Conservation (phyloP, 2,113 vertebrate genomes). For the Mugil cephalus region DNA sequence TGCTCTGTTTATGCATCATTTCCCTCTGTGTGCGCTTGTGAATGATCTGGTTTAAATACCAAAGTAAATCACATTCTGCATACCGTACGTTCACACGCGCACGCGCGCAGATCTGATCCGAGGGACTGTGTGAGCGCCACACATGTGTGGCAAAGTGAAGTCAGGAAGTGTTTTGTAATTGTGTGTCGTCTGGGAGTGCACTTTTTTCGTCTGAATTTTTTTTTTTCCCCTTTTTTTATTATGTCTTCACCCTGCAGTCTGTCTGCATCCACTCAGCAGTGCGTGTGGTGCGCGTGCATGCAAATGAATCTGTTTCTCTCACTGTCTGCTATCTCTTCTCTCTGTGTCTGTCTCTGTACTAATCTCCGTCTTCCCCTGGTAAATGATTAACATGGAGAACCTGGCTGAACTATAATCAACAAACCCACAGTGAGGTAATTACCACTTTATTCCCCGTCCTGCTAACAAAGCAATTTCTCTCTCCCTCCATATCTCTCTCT, state of each 20-base stretch:
- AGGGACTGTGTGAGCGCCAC: not conserved
- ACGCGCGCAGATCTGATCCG: slow-evolving; percentile 18
- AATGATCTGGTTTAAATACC: slow-evolving; percentile 72
- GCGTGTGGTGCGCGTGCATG: slow-evolving; percentile 38
- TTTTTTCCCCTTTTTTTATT: slow-evolving; percentile 6
- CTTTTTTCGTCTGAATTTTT: slow-evolving; percentile 47
- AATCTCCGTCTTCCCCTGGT: slow-evolving; percentile 77
- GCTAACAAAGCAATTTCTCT: slow-evolving; percentile 68
- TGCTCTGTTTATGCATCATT: slow-evolving; percentile 76
- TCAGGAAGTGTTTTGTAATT: slow-evolving; percentile 64
- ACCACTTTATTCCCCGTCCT: slow-evolving; percentile 77
- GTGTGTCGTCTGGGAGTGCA: slow-evolving; percentile 67
- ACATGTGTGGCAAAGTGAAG: slow-evolving; percentile 50
- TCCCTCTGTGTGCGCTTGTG: slow-evolving; percentile 61
- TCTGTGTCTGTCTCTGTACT: slow-evolving; percentile 64
- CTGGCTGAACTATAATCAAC: slow-evolving; percentile 83
- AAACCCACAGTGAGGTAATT: slow-evolving; percentile 83
- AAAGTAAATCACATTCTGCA: slow-evolving; percentile 68
- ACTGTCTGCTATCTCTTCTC: slow-evolving; percentile 54
- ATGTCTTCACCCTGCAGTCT: slow-evolving; percentile 20
- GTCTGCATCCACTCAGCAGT: slow-evolving; percentile 12
- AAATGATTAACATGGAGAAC: slow-evolving; percentile 84
- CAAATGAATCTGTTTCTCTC: slow-evolving; percentile 49
- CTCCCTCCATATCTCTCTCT: not conserved
- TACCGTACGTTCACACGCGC: slow-evolving; percentile 33